Evolutionary conservation across 1,140 invertebrate species (phyloP).

Genomic region (Apis cerana): DNA sequence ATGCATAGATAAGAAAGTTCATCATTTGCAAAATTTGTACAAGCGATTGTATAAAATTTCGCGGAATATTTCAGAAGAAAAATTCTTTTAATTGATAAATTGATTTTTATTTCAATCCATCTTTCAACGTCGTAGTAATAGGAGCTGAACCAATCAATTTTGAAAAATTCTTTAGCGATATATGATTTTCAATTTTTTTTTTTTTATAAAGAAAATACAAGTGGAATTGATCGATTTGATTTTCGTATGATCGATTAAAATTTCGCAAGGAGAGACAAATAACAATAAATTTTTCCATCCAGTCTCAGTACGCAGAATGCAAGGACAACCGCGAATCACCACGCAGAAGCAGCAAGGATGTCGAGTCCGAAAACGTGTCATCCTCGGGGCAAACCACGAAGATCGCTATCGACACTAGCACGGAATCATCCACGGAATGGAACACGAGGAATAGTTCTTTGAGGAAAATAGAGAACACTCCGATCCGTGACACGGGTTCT

Average conservation of each 20-base stretch:
- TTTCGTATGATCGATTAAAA: no score
- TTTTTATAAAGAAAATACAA: no score
- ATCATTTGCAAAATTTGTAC: neutral
- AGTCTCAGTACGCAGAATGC: conserved; percentile 69
- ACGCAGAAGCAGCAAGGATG: conserved; percentile 74
- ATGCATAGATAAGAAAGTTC: neutral
- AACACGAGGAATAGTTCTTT: conserved; percentile 64
- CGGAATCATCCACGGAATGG: conserved; percentile 73
- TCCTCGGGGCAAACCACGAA: conserved; percentile 73
- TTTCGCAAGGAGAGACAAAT: neutral
- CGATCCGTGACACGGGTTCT: conserved; percentile 57
- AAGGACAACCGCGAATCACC: conserved; percentile 71
- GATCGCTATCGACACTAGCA: conserved; percentile 71
- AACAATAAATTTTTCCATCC: conserved; percentile 35
- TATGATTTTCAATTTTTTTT: no score
- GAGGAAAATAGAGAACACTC: conserved; percentile 58
- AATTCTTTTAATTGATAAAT: neutral
- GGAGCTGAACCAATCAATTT: no score
- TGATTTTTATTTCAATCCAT: no score
- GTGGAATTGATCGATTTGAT: no score
- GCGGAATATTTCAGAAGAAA: neutral
- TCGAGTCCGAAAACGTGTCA: conserved; percentile 76
- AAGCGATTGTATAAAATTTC: neutral
- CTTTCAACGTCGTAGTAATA: no score
- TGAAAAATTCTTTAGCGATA: no score